phyloP scores from a whole-genome alignment of 1,140 invertebrate species.

The Hetaerina americana region DNA sequence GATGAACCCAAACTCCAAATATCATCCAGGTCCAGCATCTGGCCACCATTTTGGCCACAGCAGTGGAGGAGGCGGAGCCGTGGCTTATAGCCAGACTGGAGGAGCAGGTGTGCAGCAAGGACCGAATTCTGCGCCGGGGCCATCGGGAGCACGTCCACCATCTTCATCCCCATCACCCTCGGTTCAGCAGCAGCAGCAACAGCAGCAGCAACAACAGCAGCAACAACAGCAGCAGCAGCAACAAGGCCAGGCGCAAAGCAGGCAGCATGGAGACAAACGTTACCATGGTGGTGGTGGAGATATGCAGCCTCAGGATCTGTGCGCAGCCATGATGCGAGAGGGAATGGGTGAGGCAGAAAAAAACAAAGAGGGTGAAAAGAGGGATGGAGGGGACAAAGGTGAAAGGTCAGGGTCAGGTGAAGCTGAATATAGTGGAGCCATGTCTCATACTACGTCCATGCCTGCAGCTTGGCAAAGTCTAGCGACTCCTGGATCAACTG shows the following conservation, averaged over 20 bases:
- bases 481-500: conserved; percentile 54
- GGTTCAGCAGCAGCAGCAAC: conserved; percentile 6
- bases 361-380: conserved; percentile 29
- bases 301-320: conserved; percentile 15
- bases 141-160: not conserved
- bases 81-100: not conserved
- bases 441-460: conserved; percentile 35
- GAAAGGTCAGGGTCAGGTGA: conserved; percentile 24
- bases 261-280: conserved; percentile 9
- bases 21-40: conserved; percentile 1
- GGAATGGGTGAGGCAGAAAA: conserved; percentile 7
- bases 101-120: not conserved
- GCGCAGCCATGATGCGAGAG: conserved; percentile 13
- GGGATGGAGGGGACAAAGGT: conserved; percentile 21
- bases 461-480: conserved; percentile 57
- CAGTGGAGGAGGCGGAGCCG: not conserved
- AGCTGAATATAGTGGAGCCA: conserved; percentile 30
- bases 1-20: conserved; percentile 7
- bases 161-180: conserved; percentile 8
- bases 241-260: conserved; percentile 1
- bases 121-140: not conserved
- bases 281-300: conserved; percentile 2
- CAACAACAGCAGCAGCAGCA: conserved; percentile 4
- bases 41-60: conserved; percentile 1
- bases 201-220: conserved; percentile 8